Percentiles rank a stretch among this genome's conserved stretches.
phyloP scores from a whole-genome alignment of 2,113 vertebrate genomes.

The Vimba vimba region DNA sequence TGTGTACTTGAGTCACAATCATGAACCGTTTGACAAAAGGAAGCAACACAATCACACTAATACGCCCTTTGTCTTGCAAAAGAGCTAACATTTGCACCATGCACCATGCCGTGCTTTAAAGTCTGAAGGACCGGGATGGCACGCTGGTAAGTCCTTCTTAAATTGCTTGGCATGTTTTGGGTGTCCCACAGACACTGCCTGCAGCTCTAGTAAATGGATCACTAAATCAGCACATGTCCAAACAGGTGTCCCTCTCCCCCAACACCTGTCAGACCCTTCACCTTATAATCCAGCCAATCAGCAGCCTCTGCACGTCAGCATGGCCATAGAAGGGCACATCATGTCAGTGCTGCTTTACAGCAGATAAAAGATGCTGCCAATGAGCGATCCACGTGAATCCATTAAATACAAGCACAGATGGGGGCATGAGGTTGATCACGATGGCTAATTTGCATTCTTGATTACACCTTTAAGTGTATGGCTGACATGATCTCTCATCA shows the following conservation, averaged over 20 bases:
- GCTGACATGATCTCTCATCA: constrained; percentile 11
- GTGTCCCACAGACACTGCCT: constrained; percentile 70
- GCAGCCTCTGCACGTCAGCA: constrained; percentile 65
- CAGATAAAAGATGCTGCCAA: constrained; percentile 22
- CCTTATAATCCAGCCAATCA: constrained; percentile 71
- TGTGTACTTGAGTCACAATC: neutral
- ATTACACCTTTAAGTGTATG: constrained; percentile 34
- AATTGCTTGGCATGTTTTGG: constrained; percentile 77
- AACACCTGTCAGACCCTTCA: constrained; percentile 75
- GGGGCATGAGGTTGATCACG: constrained; percentile 49
- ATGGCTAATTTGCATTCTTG: constrained; percentile 65
- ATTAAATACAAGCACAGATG: constrained; percentile 39
- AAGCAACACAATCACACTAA: neutral
- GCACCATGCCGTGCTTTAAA: constrained; percentile 53
- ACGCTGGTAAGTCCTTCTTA: constrained; percentile 75
- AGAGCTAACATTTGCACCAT: constrained; percentile 26
- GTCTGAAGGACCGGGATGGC: constrained; percentile 64
- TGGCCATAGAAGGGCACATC: constrained; percentile 80
- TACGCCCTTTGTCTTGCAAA: constrained; percentile 11
- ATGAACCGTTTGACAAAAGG: neutral
- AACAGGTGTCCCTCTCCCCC: constrained; percentile 80
- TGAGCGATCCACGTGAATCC: constrained; percentile 54
- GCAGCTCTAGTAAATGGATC: constrained; percentile 78
- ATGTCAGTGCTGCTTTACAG: constrained; percentile 24
- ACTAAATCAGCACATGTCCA: constrained; percentile 79